Base-by-base conservation (phyloP, 37 sponge, comb jelly and placozoan genomes). In the Petrosia ficiformis region DNA sequence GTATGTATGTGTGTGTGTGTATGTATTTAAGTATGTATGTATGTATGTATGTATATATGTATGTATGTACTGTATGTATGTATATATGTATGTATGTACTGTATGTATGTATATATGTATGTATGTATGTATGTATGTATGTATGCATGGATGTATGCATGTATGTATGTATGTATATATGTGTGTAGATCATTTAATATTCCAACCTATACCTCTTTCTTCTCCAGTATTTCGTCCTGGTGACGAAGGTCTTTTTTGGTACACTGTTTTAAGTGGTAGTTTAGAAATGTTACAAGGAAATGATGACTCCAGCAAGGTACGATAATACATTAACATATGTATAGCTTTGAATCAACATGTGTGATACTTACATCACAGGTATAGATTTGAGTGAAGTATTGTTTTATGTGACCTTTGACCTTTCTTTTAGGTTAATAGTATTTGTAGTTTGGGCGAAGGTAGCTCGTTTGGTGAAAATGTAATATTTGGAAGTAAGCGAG, bases 381-480 rank as follows among this genome's bases (percentile, higher is more conserved):
- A n/a, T n/a, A n/a, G n/a, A n/a, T n/a, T n/a, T n/a, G n/a, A n/a
- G n/a, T n/a, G n/a, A n/a, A n/a, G n/a, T 14, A 48, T 14, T 48
- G 14, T 48, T 8, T 19, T 48, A 8, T 14, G 14, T 48, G 54
- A 8, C 14, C 54, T 19, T 48, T 48, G 14, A 48, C 54, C 54
- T 48, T 14, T 48, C 54, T 48, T 48, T 48, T 14, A 89, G 77
- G 76, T 70, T 11, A 75, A 42, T 32, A 64, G 54, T 39, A 79
- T 89, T 29, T 89, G 89, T 57, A 37, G 75, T 44, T 70, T 89
- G 48, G 29, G 76, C 1, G 66, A 43, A 26, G 89, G 89, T 25
- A 79, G 74, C 30, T 80, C 89, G 16, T 75, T 89, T 76, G 89
- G 89, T 42, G 89, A 89, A 56, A 73, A 69, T 71, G 80, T 89